Evolutionary conservation across 2,888 invertebrate genomes (phyloP).

Genomic region (Cosmopolites sordidus): DNA sequence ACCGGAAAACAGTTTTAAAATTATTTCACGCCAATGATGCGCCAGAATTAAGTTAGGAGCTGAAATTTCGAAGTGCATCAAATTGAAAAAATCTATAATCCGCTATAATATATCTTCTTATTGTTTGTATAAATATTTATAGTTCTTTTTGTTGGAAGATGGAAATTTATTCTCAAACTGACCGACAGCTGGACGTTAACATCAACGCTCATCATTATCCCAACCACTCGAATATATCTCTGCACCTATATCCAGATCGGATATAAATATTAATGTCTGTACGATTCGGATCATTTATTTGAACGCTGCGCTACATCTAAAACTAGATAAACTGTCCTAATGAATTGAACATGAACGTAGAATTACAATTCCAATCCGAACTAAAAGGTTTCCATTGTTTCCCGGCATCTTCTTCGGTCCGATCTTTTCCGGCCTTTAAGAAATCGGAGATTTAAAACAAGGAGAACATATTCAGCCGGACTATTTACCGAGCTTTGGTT

Average conservation of each 20-base stretch:
- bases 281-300: neutral
- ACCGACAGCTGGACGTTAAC: no score
- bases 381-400: slow-evolving; percentile 51
- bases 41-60: no score
- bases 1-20: no score
- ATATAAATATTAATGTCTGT: slow-evolving; percentile 21
- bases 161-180: no score
- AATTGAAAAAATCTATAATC: no score
- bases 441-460: neutral
- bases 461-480: neutral
- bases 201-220: neutral
- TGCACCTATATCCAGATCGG: slow-evolving; percentile 8
- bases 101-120: no score
- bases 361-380: slow-evolving; percentile 45
- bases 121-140: no score
- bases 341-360: slow-evolving; percentile 49
- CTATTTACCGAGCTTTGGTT: no score
- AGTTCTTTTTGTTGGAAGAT: no score
- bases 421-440: neutral
- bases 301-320: neutral
- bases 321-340: slow-evolving; percentile 35
- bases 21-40: no score
- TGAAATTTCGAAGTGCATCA: no score
- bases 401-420: slow-evolving; percentile 28
- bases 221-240: neutral